Base-by-base conservation (phyloP, 2,113 vertebrate species). In the Python bivittatus region DNA sequence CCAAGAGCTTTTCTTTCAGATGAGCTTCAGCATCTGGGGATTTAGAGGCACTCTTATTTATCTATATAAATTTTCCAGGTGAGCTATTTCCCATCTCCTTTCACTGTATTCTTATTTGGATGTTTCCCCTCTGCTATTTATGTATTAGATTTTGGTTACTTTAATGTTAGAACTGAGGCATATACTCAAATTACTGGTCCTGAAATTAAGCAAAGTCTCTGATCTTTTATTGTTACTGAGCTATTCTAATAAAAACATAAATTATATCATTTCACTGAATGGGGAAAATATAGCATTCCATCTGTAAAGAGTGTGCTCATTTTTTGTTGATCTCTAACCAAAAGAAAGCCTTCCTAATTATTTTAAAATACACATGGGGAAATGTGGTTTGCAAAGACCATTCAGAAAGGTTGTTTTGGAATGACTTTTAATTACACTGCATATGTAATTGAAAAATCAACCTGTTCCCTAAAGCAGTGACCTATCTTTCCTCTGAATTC, bases 231-330 rank as follows among this genome's bases (percentile, higher is more conserved):
- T 88, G 2, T 87, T 44, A 42, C 53, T 64, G 29, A 96, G 56
- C 90, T 61, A 27, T 79, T 95, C 84, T 90, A n/a, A 58, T 92
- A 96, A 92, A 95, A 29, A 94, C 92, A 86, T 72, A 2, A 72
- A 20, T 38, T 13, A 2, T 79, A 85, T 88, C 56, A 92, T 95
- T 94, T 95, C 93, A 95, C 94, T 93, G 79, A 56, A 93, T 42
- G 88, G 44, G 61, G 17, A 23, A 64, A 72, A 95, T 15, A 44
- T 60, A 92, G 94, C 88, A 3, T 86, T 85, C 92, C 22, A 89
- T 93, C 79, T 90, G 57, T 89, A 48, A 61, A 91, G 33, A n/a
- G 44, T 92, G 38, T 88, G 27, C 12, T 94, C 93, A 93, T 58
- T 95, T 94, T 83, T 83, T 72, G 29, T 89, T 94, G 91, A 87